A percentile compares a stretch with the other conserved stretches of the same genome.
phyloP scores from a whole-genome alignment of 1,140 invertebrate species.

The Anastrepha obliqua region DNA sequence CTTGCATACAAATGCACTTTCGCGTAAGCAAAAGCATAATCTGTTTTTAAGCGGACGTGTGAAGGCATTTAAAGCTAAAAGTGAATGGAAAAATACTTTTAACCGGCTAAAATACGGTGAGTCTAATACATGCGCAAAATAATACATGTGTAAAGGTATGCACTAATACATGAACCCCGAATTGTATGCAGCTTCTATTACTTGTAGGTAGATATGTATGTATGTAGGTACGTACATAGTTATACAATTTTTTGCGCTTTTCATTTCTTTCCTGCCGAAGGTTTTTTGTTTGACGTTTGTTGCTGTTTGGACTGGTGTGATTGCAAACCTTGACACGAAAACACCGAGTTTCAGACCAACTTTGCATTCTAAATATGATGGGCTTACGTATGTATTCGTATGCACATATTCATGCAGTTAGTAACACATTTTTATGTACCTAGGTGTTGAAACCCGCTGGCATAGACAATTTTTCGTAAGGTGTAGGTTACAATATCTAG shows the following conservation, averaged over 20 bases:
- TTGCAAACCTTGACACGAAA: constrained; percentile 37
- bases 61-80: neutral
- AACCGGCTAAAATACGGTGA: neutral
- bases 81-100: neutral
- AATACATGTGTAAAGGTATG: neutral
- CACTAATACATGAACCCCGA: neutral
- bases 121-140: no score
- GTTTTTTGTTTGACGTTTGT: constrained; percentile 2
- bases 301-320: neutral
- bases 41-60: neutral
- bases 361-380: constrained; percentile 1
- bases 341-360: neutral
- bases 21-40: neutral
- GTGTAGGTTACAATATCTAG: no score
- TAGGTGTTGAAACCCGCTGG: neutral
- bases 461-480: no score
- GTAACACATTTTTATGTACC: no score
- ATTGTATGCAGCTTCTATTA: neutral
- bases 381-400: neutral
- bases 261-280: constrained; percentile 26
- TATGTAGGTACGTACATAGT: neutral
- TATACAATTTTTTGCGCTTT: neutral
- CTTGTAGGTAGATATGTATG: neutral
- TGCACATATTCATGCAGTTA: neutral
- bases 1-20: neutral